Conservation (phyloP, 1,140 invertebrate genomes). For the Drosophila eugracilis region DNA sequence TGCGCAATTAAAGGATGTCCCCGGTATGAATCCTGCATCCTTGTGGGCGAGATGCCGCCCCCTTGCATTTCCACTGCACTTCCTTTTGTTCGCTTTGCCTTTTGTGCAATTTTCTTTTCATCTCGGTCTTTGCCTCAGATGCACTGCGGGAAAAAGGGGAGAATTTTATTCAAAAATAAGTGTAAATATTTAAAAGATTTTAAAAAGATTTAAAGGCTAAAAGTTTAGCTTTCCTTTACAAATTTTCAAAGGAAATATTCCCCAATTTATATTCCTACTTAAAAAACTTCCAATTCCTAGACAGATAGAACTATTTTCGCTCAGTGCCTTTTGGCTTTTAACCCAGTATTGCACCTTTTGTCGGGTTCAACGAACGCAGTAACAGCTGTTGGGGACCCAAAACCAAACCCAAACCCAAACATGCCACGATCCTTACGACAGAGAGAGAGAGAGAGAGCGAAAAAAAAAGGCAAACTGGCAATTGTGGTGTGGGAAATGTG, state of each 20-base stretch:
- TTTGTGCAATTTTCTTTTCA: constrained; percentile 22
- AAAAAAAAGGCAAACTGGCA: constrained; percentile 23
- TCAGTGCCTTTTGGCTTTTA: background rate
- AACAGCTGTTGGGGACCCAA: constrained; percentile 45
- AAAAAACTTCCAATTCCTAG: too few relatives aligned
- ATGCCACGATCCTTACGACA: constrained; percentile 31
- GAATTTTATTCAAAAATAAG: too few relatives aligned
- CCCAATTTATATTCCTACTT: too few relatives aligned
- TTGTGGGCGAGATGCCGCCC: constrained; percentile 13
- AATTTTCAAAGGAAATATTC: too few relatives aligned
- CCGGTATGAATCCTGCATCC: constrained; percentile 10
- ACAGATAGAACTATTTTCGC: too few relatives aligned
- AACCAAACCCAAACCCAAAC: constrained; percentile 11
- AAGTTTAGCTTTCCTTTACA: background rate
- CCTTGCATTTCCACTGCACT: constrained; percentile 29
- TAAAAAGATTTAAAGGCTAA: too few relatives aligned
- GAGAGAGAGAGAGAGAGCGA: too few relatives aligned
- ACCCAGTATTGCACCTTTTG: constrained; percentile 8
- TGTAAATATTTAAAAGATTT: too few relatives aligned
- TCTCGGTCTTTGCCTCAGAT: background rate
- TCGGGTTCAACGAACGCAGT: constrained; percentile 41
- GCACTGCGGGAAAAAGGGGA: constrained; percentile 17
- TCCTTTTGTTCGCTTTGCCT: constrained; percentile 34
- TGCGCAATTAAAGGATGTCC: constrained; percentile 56
- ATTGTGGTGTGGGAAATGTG: constrained; percentile 15